Conservation (phyloP, 2,888 invertebrate species). For the Hydrotaea cyrtoneurina region DNA sequence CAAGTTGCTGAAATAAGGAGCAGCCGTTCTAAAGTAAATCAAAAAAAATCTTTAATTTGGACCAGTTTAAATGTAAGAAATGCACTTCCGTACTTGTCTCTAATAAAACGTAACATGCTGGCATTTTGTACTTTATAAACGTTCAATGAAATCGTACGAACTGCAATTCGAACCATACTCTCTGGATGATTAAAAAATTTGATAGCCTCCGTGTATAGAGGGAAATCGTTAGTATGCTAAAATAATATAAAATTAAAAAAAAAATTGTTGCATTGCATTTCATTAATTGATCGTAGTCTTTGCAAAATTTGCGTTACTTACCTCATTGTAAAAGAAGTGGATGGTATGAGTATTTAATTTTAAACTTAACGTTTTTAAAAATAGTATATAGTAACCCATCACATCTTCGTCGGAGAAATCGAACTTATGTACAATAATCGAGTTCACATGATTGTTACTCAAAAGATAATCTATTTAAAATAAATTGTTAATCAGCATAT, state of each 20-base stretch:
- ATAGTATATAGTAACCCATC: conserved; percentile 99
- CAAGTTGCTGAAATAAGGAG: conserved; percentile 98
- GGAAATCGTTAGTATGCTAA: conserved; percentile 98
- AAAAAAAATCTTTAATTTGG: not conserved
- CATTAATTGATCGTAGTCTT: too few species aligned
- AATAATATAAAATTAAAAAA: not conserved
- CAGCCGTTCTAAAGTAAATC: conserved; percentile 87
- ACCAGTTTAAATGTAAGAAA: not conserved
- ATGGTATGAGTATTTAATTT: conserved; percentile 99
- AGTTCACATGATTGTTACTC: conserved; percentile 99
- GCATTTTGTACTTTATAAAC: conserved; percentile 97
- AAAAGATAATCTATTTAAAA: conserved; percentile 94
- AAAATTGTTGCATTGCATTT: not conserved
- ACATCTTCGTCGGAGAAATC: conserved; percentile 99
- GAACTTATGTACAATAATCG: conserved; percentile 99
- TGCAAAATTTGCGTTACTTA: conserved; percentile 76
- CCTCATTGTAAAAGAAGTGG: conserved; percentile 99
- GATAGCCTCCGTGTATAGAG: conserved; percentile 98
- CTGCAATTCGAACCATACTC: conserved; percentile 99
- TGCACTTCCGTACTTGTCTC: conserved; percentile 85
- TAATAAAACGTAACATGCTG: conserved; percentile 96
- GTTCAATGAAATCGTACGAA: conserved; percentile 97
- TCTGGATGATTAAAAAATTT: conserved; percentile 99
- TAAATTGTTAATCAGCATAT: not conserved
- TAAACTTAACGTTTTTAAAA: conserved; percentile 97